These are phyloP conservation scores for Macquaria australasica DNA, from an alignment of 2,113 vertebrate genomes.

Conservation along the genomic window DNA sequence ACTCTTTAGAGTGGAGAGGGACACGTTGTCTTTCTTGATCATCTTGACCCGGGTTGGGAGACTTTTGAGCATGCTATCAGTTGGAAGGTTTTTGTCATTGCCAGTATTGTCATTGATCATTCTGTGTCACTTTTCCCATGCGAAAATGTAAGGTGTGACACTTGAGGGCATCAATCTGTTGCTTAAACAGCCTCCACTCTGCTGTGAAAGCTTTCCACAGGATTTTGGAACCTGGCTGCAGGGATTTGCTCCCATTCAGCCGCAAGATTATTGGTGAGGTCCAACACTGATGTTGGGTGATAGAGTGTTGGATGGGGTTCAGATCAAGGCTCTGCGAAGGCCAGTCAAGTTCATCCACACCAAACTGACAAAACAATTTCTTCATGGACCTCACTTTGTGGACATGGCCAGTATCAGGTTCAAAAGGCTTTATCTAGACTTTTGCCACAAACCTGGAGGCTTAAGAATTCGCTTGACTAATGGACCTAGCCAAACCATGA, in stretches of 20 bases:
- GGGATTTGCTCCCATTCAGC: too few species aligned
- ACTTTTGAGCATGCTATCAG: background rate
- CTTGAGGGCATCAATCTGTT: background rate
- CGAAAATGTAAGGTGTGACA: background rate
- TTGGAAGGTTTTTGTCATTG: background rate
- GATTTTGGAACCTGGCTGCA: background rate
- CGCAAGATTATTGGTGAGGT: background rate
- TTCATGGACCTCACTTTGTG: background rate
- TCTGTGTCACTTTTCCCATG: background rate
- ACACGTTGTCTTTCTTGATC: background rate
- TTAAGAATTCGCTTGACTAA: background rate
- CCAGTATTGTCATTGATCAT: background rate
- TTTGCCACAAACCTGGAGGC: background rate
- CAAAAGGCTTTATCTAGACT: too few species aligned
- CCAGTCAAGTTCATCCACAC: too few species aligned
- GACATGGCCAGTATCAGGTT: background rate
- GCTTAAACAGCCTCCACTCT: background rate
- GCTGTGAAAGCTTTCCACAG: background rate
- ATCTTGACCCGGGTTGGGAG: too few species aligned
- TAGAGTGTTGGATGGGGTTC: background rate
- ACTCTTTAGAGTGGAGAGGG: too few species aligned
- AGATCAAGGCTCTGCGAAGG: background rate
- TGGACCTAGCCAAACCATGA: too few species aligned
- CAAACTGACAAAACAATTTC: background rate
- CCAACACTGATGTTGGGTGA: background rate